Evolutionary conservation across 1,140 invertebrate species (phyloP), one percentile per base, ranked within the genome.

Genomic region (Hirudo medicinalis): DNA sequence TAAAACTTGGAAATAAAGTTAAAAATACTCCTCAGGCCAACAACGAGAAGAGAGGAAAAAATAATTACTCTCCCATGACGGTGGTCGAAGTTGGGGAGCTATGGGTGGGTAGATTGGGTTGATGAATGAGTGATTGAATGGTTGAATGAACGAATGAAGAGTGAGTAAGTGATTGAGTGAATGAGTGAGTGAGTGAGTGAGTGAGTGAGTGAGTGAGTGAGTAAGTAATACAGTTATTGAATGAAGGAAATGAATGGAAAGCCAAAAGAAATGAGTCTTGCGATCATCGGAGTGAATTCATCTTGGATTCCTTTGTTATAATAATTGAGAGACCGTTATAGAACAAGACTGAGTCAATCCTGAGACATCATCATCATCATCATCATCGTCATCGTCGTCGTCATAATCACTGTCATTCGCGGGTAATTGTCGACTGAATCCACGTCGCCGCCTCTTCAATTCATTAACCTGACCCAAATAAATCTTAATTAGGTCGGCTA

Each of bases 341-440:
- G 54, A n/a, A 25, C 25, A 25, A n/a, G 54, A n/a, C 9, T 57
- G 54, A n/a, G 2, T 57, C 54, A 5, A 57, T 57, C 25, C 54
- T 57, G 9, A 57, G 54, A 15, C 57, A 32, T 63, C 57, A 25
- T 63, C 57, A 63, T 63, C 29, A 63, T 63, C 57, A n/a, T 63
- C 57, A n/a, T 63, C 57, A n/a, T 63, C 29, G 15, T n/a, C 29
- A 13, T 32, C 19, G 19, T 22, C 11, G 8, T 25, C 57, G 19
- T 0, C 20, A n/a, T 63, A 4, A n/a, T 63, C 11, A 63, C 15
- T 15, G 17, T 63, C 29, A 11, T 13, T 63, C 25, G 9, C 20
- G 5, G 54, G 2, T 63, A 25, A 22, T 63, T 22, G 29, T 32
- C 22, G 9, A 49, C 43, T 49, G 43, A 49, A 49, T 49, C 9